Conservation (phyloP, 2,113 vertebrate genomes). For the Thamnophis sirtalis region DNA sequence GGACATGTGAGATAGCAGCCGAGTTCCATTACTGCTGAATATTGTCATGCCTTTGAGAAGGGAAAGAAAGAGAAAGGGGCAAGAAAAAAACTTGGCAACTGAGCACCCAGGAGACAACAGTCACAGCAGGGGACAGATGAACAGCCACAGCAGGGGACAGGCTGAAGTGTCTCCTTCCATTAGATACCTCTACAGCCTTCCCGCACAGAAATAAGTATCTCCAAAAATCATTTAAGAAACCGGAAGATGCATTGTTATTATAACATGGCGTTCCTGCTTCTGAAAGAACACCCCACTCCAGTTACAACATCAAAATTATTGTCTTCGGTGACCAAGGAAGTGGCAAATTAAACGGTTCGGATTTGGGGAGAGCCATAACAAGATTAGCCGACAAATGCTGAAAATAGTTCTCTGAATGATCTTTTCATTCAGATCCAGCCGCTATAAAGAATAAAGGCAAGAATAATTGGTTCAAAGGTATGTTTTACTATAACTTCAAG, state of each 20-base stretch:
- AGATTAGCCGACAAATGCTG: slow-evolving; percentile 46
- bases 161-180: slow-evolving; percentile 60
- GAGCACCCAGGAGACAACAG: slow-evolving; percentile 13
- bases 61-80: slow-evolving; percentile 46
- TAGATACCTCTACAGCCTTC: slow-evolving; percentile 43
- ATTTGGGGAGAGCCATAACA: slow-evolving; percentile 17
- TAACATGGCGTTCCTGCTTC: slow-evolving; percentile 52
- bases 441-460: slow-evolving; percentile 31
- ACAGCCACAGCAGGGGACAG: slow-evolving; percentile 52
- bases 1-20: slow-evolving; percentile 52
- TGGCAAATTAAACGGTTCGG: slow-evolving; percentile 23
- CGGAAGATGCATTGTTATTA: slow-evolving; percentile 56
- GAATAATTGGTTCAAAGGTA: slow-evolving; percentile 22
- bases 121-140: slow-evolving; percentile 52
- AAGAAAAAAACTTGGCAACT: slow-evolving; percentile 6
- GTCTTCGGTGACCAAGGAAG: slow-evolving; percentile 28
- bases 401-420: slow-evolving; percentile 49
- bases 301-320: slow-evolving; percentile 49
- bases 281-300: slow-evolving; percentile 44
- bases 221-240: slow-evolving; percentile 56
- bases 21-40: slow-evolving; percentile 21
- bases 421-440: slow-evolving; percentile 36
- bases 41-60: slow-evolving; percentile 40
- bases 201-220: slow-evolving; percentile 48
- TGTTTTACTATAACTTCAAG: not conserved